Percentiles rank a stretch among this genome's conserved stretches.
These are phyloP conservation scores for Boleophthalmus pectinirostris DNA, from an alignment of 2,113 vertebrate genomes.

Conservation along the genomic window DNA sequence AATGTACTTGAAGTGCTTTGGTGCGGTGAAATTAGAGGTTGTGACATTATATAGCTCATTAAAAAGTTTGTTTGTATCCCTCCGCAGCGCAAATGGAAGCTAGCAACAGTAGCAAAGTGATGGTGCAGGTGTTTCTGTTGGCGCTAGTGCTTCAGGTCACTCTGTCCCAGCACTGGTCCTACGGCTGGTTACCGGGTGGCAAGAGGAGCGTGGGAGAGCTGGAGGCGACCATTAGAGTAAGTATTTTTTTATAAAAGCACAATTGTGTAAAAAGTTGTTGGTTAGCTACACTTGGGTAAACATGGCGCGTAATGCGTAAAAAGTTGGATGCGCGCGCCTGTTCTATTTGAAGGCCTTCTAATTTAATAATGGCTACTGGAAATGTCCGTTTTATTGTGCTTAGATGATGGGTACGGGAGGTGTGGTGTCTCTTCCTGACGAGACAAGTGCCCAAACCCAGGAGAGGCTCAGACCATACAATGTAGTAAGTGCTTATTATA, in stretches of 20 bases:
- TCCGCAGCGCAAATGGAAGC: constrained; percentile 69
- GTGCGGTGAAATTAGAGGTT: constrained; percentile 26
- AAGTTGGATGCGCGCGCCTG: background rate
- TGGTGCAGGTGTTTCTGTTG: constrained; percentile 74
- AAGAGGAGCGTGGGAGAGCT: constrained; percentile 77
- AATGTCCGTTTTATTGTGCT: constrained; percentile 45
- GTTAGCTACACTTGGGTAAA: background rate
- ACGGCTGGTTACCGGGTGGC: constrained; percentile 81
- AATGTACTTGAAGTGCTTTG: constrained; percentile 14
- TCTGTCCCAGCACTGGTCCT: constrained; percentile 79
- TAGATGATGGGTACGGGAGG: constrained; percentile 78
- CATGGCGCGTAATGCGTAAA: background rate
- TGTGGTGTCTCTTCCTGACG: constrained; percentile 70
- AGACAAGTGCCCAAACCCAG: constrained; percentile 66
- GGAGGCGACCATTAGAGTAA: constrained; percentile 76
- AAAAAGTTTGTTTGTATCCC: constrained; percentile 37
- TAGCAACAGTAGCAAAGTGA: constrained; percentile 59
- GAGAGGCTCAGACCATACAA: constrained; percentile 71
- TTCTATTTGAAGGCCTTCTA: constrained; percentile 20
- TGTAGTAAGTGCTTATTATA: constrained; percentile 73
- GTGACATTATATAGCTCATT: constrained; percentile 44
- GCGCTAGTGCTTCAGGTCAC: constrained; percentile 70
- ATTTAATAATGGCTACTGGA: constrained; percentile 19
- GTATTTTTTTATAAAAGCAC: constrained; percentile 19
- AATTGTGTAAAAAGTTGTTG: no score